Evolutionary conservation across 2,888 invertebrate species (phyloP), one percentile per base, ranked within the genome.

Genomic region (Xestia c-nigrum): DNA sequence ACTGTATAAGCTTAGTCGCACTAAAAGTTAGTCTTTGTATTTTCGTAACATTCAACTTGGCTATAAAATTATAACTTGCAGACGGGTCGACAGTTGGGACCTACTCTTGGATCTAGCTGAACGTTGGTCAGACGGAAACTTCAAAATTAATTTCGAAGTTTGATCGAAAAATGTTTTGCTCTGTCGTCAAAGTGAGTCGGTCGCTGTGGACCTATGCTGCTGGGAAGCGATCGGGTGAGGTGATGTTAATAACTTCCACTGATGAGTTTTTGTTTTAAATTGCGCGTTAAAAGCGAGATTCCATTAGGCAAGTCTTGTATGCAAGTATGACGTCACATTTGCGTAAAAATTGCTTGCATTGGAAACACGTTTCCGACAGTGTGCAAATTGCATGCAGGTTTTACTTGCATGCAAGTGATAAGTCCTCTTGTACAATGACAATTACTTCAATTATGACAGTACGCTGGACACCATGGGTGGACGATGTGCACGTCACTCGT

Each of bases 91-190:
- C 91, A 89, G 92, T 91, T 89, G 89, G 89, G 88, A 85, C 87
- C 85, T 83, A 83, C 90, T 90, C 86, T 86, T 85, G 88, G 86
- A 89, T 89, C 87, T 84, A 83, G 89, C 87, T 87, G 89, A 91
- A 86, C 91, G 89, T 87, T 90, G 93, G 93, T 92, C 93, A 93
- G 92, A 91, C 89, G 90, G 91, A 90, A 94, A 95, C 93, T 95
- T 94, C 91, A 91, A 95, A 95, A 95, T 95, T 95, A 95, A 95
- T 95, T 94, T 94, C 90, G 83, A 94, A 95, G 93, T 95, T 95
- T 93, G 93, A 95, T 94, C 92, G 94, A 94, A 95, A 94, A 95
- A 94, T 94, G 91, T 94, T 94, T 92, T 92, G 87, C 91, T 90
- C 90, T 90, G 88, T 90, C 93, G 90, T 88, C 87, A 89, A 88